Evolutionary conservation across 2,113 vertebrate species (phyloP).

Genomic region (Corythornis cristatus): DNA sequence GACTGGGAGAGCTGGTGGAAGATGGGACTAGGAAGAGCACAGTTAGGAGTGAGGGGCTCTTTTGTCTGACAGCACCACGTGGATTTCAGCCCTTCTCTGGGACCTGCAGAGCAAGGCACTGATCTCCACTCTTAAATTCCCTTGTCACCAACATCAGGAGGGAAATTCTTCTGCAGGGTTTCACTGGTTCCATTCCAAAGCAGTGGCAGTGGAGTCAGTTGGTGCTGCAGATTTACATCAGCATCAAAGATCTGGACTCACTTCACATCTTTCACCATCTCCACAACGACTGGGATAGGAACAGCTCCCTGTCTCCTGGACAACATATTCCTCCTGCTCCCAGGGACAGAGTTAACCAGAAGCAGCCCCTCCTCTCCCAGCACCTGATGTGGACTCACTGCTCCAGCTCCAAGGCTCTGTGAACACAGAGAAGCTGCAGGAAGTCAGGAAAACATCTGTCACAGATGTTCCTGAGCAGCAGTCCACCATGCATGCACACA

Average conservation of each 20-base stretch:
- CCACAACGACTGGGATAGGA: neutral
- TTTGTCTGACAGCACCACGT: neutral
- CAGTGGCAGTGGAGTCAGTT: neutral
- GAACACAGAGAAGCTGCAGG: neutral
- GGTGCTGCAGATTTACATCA: neutral
- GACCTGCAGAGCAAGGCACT: neutral
- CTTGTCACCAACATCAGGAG: constrained; percentile 16
- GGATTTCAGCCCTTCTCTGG: constrained; percentile 7
- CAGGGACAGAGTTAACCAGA: neutral
- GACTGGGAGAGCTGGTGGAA: constrained; percentile 28
- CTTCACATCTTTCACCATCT: neutral
- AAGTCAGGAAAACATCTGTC: neutral
- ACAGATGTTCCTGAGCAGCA: neutral
- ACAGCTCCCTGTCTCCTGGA: neutral
- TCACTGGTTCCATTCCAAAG: neutral
- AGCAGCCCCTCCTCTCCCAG: neutral
- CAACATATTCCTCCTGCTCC: neutral
- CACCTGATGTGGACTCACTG: neutral
- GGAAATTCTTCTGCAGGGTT: neutral
- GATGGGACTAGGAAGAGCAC: neutral
- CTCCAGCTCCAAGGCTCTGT: neutral
- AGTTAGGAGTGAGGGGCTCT: constrained; percentile 9
- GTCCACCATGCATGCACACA: neutral
- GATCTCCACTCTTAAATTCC: neutral
- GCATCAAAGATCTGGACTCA: neutral